phyloP scores from a whole-genome alignment of 1,140 invertebrate genomes.

The Chrysomallon squamiferum region DNA sequence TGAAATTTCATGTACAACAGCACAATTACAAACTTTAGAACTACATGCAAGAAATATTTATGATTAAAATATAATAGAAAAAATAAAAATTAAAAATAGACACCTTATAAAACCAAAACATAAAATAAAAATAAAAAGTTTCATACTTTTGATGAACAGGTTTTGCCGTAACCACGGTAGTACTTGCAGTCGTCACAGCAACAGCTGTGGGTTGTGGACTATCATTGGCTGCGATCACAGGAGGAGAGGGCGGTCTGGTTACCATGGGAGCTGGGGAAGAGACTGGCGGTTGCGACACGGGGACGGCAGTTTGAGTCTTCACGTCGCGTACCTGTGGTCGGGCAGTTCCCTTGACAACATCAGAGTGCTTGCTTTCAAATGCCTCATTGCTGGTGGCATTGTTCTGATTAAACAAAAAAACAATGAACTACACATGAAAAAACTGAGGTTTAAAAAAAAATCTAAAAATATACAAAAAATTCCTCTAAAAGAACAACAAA shows the following conservation, averaged over 20 bases:
- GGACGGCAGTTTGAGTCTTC: conserved; percentile 63
- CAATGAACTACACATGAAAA: too few relatives aligned
- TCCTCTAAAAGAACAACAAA: too few relatives aligned
- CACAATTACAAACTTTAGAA: too few relatives aligned
- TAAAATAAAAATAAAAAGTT: too few relatives aligned
- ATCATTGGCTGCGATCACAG: neutral
- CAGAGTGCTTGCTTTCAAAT: conserved; percentile 71
- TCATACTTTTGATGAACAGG: conserved; percentile 14
- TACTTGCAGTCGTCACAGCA: conserved; percentile 19
- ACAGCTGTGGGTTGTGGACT: conserved; percentile 11
- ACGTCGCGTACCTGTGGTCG: conserved; percentile 61
- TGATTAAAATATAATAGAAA: too few relatives aligned
- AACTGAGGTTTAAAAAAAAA: too few relatives aligned
- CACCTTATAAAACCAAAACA: too few relatives aligned
- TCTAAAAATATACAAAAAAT: too few relatives aligned
- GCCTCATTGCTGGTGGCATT: conserved; percentile 51
- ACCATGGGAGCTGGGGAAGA: conserved; percentile 2
- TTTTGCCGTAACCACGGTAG: conserved; percentile 24
- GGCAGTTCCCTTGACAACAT: conserved; percentile 81
- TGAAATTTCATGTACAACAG: too few relatives aligned
- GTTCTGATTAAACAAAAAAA: conserved; percentile 37
- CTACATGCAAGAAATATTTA: too few relatives aligned
- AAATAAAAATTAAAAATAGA: too few relatives aligned
- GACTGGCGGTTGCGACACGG: conserved; percentile 18
- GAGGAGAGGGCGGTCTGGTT: neutral